Evolutionary conservation across 2,888 invertebrate species (phyloP), one percentile per base, ranked within the genome.

Genomic region (Venusia cambrica): DNA sequence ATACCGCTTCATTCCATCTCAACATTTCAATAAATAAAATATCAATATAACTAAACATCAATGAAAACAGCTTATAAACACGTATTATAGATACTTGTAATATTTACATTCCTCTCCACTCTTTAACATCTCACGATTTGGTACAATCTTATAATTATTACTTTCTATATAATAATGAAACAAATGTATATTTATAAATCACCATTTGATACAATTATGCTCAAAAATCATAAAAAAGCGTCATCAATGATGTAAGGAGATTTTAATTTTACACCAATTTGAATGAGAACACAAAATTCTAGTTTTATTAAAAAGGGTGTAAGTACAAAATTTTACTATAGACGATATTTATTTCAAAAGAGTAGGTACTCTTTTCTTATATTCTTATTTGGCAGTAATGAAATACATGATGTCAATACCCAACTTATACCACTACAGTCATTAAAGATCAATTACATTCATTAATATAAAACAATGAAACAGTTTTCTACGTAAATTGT

Each of bases 341-440:
- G 67, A 57, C 63, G 69, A 63, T 65, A 73, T 71, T 65, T 35
- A 36, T 69, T 46, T 69, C 73, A 78, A 64, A 77, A 75, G 74
- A 72, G 78, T 76, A 78, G 71, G 67, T 35, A 74, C 73, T 80
- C 79, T 67, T 73, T 79, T 80, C 75, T 77, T 81, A 81, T 12
- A 58, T n/a, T 65, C 43, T 70, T 79, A 79, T 71, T 68, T 83
- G 85, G 84, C 85, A 84, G 85, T 84, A 77, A 68, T 78, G 76
- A 75, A 72, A 74, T 72, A 63, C 70, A 69, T 45, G 72, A 67
- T 70, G 48, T 64, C 48, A 52, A 52, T 57, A 73, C 65, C 66
- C 68, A 56, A 75, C 70, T 63, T 63, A 68, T 61, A 57, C 77
- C 81, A 81, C 65, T 37, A 66, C 38, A 52, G 72, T 80, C 49